Base-by-base conservation (phyloP, 2,797 vertebrate species). In the Nannoperca australis region DNA sequence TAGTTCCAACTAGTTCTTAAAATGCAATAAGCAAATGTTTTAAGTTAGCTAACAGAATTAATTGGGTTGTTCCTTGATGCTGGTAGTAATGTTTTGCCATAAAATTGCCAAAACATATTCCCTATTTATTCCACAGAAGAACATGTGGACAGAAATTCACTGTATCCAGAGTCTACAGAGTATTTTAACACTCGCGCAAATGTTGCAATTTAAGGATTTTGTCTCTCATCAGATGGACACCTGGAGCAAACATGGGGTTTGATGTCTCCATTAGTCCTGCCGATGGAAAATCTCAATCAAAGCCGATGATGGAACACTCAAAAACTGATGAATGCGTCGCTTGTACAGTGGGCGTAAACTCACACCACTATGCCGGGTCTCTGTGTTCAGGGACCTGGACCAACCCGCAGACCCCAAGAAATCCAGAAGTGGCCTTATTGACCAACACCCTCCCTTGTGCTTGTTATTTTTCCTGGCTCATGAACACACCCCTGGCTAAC, bases 361-460 rank as follows among this genome's bases (percentile, higher is more conserved):
- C 74, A 62, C 58, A 53, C 72, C 47, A n/a, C 83, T 76, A 62
- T 85, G 89, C 86, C 60, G 64, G 86, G 60, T 77, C 88, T 90
- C 85, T 85, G 85, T 86, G 84, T 89, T 76, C 80, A 68, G 68
- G 66, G 68, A 76, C 72, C 77, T 3, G 17, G 69, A 79, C 82
- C 70, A 59, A 89, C 85, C 88, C 91, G 8, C 90, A 91, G 88
- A 90, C 84, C 89, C 89, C 88, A 59, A 85, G 81, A 88, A 91
- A 85, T 89, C 86, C 87, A 92, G 87, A 78, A 83, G 81, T 72
- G 87, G 79, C 75, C 82, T 78, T 90, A 85, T 87, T 87, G 90
- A 93, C 91, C 89, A 92, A 94, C 89, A 93, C 93, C 88, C 90
- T 85, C 72, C 73, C 88, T 90, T 91, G 88, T 92, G 92, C 83